These are phyloP conservation scores for Euplexia lucipara DNA, from an alignment of 2,888 invertebrate genomes.

Conservation along the genomic window DNA sequence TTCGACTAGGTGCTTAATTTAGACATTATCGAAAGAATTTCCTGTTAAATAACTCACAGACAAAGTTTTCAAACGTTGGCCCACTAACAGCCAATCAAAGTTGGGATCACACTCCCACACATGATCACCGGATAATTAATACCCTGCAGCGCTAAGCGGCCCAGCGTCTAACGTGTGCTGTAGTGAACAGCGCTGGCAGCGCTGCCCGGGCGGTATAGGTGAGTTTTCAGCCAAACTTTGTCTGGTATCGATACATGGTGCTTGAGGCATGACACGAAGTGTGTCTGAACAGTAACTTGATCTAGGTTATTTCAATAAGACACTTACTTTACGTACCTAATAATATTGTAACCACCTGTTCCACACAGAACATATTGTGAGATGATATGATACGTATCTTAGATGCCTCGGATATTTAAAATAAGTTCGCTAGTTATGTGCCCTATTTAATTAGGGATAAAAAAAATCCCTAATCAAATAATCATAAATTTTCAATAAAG, in stretches of 20 bases:
- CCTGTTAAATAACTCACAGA: not conserved
- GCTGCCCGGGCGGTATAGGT: not conserved
- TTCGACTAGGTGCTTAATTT: not conserved
- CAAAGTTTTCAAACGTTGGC: constrained; percentile 35
- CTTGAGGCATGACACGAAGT: constrained; percentile 6
- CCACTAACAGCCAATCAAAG: constrained; percentile 56
- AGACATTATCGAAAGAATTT: constrained; percentile 2
- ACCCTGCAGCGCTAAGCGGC: constrained; percentile 38
- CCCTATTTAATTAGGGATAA: too few relatives aligned
- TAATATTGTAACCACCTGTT: too few relatives aligned
- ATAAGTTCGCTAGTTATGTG: too few relatives aligned
- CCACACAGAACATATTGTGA: too few relatives aligned
- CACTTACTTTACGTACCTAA: not conserved
- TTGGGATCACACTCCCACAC: constrained; percentile 32
- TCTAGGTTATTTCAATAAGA: not conserved
- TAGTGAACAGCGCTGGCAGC: constrained; percentile 40
- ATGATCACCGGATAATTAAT: constrained; percentile 46
- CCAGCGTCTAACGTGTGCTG: constrained; percentile 16
- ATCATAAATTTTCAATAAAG: too few relatives aligned
- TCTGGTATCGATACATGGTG: constrained; percentile 14
- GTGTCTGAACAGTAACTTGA: not conserved
- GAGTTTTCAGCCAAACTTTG: constrained; percentile 36
- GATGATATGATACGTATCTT: too few relatives aligned
- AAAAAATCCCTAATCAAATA: too few relatives aligned
- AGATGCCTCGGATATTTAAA: too few relatives aligned